A percentile compares a stretch with the other conserved stretches of the same genome.
Evolutionary conservation across 1,140 invertebrate genomes (phyloP).

Genomic region (Bacillus rossius): DNA sequence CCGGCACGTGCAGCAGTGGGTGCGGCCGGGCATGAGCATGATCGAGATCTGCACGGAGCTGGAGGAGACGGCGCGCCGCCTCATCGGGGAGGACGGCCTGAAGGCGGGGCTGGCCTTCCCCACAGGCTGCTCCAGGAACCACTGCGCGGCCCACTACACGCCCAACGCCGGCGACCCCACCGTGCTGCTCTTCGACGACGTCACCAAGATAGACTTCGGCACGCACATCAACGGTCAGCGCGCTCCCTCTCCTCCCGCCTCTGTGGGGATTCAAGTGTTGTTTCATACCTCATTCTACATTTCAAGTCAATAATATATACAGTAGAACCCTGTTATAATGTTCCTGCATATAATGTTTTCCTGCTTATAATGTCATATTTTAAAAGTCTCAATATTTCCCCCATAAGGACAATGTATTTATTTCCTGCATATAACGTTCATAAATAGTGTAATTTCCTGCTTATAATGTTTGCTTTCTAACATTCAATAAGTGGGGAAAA

Average conservation of each 20-base stretch:
- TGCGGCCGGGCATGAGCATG: conserved; percentile 99
- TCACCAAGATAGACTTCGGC: conserved; percentile 99
- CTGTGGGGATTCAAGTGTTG: too few relatives aligned
- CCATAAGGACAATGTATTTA: too few relatives aligned
- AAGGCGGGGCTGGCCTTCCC: conserved; percentile 97
- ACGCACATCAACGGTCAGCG: conserved; percentile 91
- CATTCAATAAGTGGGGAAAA: too few relatives aligned
- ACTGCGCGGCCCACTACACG: conserved; percentile 99
- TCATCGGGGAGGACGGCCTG: conserved; percentile 94
- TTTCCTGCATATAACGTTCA: too few relatives aligned
- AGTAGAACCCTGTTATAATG: too few relatives aligned
- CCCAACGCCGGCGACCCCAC: conserved; percentile 97
- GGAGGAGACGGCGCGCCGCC: conserved; percentile 82
- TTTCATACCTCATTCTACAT: too few relatives aligned
- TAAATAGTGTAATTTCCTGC: too few relatives aligned
- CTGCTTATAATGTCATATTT: too few relatives aligned
- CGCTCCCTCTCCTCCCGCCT: not conserved
- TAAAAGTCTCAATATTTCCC: too few relatives aligned
- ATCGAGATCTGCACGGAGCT: conserved; percentile 98
- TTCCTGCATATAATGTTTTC: too few relatives aligned
- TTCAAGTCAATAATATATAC: too few relatives aligned
- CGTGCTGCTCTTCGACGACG: conserved; percentile 93
- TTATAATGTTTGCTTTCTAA: too few relatives aligned
- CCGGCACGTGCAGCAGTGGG: conserved; percentile 82
- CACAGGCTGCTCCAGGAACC: conserved; percentile 96